phyloP scores from a whole-genome alignment of 2,797 vertebrate genomes.

The Poeciliopsis presidionis region DNA sequence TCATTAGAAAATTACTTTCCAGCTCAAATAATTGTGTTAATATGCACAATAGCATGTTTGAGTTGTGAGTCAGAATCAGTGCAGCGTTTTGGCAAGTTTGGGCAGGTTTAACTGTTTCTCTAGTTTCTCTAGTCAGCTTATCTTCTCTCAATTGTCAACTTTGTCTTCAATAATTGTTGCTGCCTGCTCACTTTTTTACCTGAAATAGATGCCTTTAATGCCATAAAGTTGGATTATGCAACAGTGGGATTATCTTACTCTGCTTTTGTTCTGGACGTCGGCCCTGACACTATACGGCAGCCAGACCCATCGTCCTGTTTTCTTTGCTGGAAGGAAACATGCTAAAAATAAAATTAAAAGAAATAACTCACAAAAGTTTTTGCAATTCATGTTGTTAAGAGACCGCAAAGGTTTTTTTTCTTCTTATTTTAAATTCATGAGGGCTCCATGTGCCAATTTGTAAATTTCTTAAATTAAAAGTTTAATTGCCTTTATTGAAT shows the following conservation, averaged over 20 bases:
- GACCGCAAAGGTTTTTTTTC: not conserved
- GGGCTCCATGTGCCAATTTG: slow-evolving; percentile 15
- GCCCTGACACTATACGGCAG: not conserved
- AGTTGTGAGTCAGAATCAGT: slow-evolving; percentile 31
- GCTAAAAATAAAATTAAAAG: not conserved
- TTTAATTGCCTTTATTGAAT: slow-evolving; percentile 20
- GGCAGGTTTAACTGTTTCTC: not conserved
- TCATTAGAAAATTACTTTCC: slow-evolving; percentile 41
- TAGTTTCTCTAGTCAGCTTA: not conserved
- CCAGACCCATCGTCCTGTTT: not conserved
- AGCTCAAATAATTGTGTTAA: slow-evolving; percentile 36
- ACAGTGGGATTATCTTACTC: not conserved
- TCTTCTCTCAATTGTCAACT: not conserved
- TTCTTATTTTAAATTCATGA: slow-evolving; percentile 11
- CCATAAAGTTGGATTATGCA: not conserved
- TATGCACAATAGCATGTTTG: slow-evolving; percentile 45
- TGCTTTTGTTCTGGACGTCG: not conserved
- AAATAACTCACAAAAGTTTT: not conserved
- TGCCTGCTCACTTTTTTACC: not conserved
- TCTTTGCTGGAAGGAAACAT: not conserved
- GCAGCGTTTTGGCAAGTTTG: slow-evolving; percentile 3
- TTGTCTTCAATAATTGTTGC: not conserved
- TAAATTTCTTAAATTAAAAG: slow-evolving; percentile 22
- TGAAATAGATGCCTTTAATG: not conserved
- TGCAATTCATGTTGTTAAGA: not conserved